phyloP scores from a whole-genome alignment of 2,888 invertebrate species.

The Elegia similella region DNA sequence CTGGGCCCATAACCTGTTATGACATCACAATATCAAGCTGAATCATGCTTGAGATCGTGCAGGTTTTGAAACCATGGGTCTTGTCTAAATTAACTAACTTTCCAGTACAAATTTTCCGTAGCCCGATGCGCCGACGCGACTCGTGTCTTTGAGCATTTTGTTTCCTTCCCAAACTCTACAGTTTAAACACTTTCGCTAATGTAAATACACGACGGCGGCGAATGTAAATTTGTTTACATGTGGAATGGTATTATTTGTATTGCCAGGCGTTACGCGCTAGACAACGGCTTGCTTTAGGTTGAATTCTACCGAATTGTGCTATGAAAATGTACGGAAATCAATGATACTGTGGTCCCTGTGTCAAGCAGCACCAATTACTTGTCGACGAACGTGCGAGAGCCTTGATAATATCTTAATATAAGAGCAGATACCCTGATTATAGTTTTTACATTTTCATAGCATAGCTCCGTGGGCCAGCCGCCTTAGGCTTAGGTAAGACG shows the following conservation, averaged over 20 bases:
- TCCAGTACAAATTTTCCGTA: conserved; percentile 18
- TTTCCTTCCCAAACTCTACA: conserved; percentile 29
- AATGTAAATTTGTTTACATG: conserved; percentile 45
- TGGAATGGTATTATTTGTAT: conserved; percentile 34
- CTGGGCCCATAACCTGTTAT: neutral
- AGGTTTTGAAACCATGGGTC: neutral
- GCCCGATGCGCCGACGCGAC: conserved; percentile 29
- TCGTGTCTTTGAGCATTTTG: conserved; percentile 28
- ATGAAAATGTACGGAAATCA: neutral
- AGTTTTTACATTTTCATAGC: neutral
- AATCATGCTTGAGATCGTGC: neutral
- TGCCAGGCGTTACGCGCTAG: conserved; percentile 40
- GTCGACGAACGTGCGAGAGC: too few species aligned
- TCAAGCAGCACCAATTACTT: too few species aligned
- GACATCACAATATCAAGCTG: neutral
- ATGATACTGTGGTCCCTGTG: too few species aligned
- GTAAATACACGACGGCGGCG: conserved; percentile 55
- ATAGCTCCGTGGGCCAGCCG: neutral
- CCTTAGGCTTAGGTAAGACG: conserved; percentile 51
- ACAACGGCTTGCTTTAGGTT: conserved; percentile 49
- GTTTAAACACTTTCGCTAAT: conserved; percentile 36
- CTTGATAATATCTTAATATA: neutral
- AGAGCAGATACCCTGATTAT: neutral
- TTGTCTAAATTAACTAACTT: neutral
- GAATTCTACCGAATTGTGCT: neutral